Percentiles rank a stretch among this genome's conserved stretches.
These are phyloP conservation scores for Hirtodrosophila alboralis DNA, from an alignment of 2,888 invertebrate genomes.

Conservation along the genomic window DNA sequence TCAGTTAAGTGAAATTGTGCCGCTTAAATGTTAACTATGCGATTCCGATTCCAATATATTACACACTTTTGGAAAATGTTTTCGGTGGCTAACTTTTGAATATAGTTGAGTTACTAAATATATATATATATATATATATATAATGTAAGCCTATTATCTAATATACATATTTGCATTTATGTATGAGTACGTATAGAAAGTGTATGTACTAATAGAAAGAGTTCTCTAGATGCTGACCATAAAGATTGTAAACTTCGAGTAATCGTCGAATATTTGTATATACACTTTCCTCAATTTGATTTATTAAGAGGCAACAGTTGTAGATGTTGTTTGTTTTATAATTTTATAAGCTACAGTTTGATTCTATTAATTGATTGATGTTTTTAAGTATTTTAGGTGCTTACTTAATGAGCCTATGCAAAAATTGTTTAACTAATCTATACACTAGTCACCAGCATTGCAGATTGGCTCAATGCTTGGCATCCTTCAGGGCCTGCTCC, in stretches of 20 bases:
- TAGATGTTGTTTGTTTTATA: too few relatives aligned
- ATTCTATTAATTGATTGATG: slow-evolving; percentile 6
- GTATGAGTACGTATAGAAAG: slow-evolving; percentile 8
- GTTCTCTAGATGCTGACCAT: slow-evolving; percentile 36
- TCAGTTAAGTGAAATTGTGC: slow-evolving; percentile 77
- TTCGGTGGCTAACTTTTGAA: slow-evolving; percentile 26
- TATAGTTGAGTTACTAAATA: slow-evolving; percentile 26
- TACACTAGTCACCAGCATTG: slow-evolving; percentile 39
- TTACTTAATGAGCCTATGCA: slow-evolving; percentile 19
- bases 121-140: slow-evolving; percentile 20
- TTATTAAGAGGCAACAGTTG: not conserved
- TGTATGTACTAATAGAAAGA: slow-evolving; percentile 14
- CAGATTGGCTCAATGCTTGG: slow-evolving; percentile 64
- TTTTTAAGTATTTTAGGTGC: slow-evolving; percentile 11
- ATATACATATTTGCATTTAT: slow-evolving; percentile 6
- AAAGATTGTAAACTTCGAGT: slow-evolving; percentile 14
- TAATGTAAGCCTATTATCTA: slow-evolving; percentile 21
- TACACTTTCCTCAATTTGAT: slow-evolving; percentile 1
- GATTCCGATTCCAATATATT: slow-evolving; percentile 47
- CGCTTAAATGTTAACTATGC: slow-evolving; percentile 78
- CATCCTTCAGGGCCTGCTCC: slow-evolving; percentile 75
- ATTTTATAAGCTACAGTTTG: not conserved
- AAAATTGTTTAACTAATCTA: slow-evolving; percentile 69
- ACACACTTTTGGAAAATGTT: slow-evolving; percentile 29
- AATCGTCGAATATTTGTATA: slow-evolving; percentile 13